Percentiles rank a stretch among this genome's conserved stretches.
Evolutionary conservation across 2,113 vertebrate species (phyloP).

Genomic region (Camelus bactrianus): DNA sequence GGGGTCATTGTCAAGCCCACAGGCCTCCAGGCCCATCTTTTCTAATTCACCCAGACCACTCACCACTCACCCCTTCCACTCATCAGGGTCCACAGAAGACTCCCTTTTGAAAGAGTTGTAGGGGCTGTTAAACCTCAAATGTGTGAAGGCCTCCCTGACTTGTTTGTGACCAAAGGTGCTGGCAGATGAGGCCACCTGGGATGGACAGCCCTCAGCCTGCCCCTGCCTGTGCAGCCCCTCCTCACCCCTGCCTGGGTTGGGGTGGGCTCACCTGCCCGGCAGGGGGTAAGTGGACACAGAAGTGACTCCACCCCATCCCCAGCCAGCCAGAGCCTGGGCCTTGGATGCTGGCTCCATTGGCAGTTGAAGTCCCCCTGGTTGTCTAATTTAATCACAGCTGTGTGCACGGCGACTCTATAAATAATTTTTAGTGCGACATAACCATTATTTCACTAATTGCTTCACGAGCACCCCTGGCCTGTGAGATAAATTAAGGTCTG

Average conservation of each 20-base stretch:
- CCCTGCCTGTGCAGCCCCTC: neutral
- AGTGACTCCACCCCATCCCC: neutral
- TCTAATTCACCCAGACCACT: too few species aligned
- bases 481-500: constrained; percentile 83
- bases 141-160: neutral
- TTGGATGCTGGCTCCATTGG: constrained; percentile 30
- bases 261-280: neutral
- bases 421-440: constrained; percentile 85
- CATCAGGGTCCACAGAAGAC: neutral
- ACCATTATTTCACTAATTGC: constrained; percentile 86
- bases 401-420: constrained; percentile 82
- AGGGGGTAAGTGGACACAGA: neutral
- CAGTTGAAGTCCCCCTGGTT: constrained; percentile 76
- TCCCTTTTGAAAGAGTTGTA: neutral
- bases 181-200: neutral
- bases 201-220: rapidly evolving
- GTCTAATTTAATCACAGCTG: constrained; percentile 85
- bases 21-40: neutral
- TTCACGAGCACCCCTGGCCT: constrained; percentile 82
- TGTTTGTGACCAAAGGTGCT: neutral
- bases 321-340: constrained; percentile 21
- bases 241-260: too few species aligned
- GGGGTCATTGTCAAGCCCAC: neutral
- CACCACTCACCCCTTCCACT: neutral
- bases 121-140: neutral